These are phyloP conservation scores for Etheostoma perlongum DNA, from an alignment of 2,797 vertebrate genomes.

Conservation along the genomic window DNA sequence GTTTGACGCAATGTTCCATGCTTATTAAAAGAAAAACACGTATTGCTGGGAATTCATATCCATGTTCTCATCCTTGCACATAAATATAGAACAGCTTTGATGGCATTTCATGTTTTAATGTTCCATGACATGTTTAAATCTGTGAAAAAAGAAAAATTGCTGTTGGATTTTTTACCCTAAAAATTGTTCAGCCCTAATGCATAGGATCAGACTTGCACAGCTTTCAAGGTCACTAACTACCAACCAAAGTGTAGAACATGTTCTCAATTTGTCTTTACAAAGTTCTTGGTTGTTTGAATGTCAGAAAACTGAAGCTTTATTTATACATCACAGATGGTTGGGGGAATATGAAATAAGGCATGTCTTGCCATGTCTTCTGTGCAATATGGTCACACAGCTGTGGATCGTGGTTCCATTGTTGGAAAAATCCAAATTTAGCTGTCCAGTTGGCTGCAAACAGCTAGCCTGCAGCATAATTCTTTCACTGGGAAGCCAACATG, in stretches of 20 bases:
- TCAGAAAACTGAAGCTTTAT: conserved; percentile 62
- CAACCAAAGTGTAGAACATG: not conserved
- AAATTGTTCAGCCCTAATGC: not conserved
- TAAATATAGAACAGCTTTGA: no score
- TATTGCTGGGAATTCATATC: no score
- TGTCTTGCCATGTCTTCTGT: conserved; percentile 65
- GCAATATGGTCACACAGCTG: conserved; percentile 82
- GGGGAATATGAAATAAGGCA: conserved; percentile 67
- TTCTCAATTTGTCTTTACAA: conserved; percentile 21
- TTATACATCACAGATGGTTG: conserved; percentile 73
- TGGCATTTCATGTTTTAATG: no score
- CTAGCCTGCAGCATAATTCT: conserved; percentile 74
- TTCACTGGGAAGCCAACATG: conserved; percentile 67
- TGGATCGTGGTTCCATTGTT: conserved; percentile 75
- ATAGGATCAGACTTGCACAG: conserved; percentile 1
- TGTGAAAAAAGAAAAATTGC: no score
- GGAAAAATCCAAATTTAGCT: conserved; percentile 76
- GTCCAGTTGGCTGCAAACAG: conserved; percentile 77
- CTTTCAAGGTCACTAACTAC: conserved; percentile 11
- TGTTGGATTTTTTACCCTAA: no score
- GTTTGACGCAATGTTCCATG: no score
- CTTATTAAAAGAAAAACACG: no score
- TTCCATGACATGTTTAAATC: no score
- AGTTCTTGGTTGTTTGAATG: conserved; percentile 44
- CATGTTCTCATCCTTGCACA: no score